Base-by-base conservation (phyloP, 2,888 invertebrate genomes). In the Hyposoter didymator region DNA sequence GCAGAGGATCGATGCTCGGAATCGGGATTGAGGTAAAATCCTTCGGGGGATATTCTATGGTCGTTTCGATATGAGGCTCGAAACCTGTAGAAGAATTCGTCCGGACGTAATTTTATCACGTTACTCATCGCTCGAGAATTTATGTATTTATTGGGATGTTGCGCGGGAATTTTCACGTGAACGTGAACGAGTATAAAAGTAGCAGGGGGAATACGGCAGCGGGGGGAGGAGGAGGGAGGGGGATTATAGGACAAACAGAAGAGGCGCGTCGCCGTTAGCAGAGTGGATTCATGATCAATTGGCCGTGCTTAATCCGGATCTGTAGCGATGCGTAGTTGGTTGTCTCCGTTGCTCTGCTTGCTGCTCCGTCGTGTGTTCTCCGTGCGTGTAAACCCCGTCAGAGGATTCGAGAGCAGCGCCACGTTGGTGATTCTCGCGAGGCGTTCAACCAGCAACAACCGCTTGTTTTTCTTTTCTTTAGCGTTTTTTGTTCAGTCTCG, bases 201-300 rank as follows among this genome's bases (percentile, higher is more conserved):
- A 59, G 14, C 22, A 28, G 4, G 17, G 22, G 14, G 22, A n/a
- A 52, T 17, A 22, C 12, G 12, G 55, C 22, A 55, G 22, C 8
- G 47, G 32, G 19, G 1, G 82, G 82, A 89, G 89, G 90, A 14
- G 19, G 17, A 6, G 14, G 28, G 12, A 22, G 39, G 39, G 32
- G 7, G 83, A 80, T 89, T 90, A 90, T 90, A 88, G 90, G 90
- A 89, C 90, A 91, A 92, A 91, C 91, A 93, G 87, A 89, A 91
- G 91, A 93, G 93, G 93, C 93, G 91, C 80, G 78, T 81, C 55
- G 88, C 87, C 74, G 87, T 73, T 73, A 88, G 89, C 89, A 86
- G 88, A 88, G 87, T 89, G 90, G 91, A 93, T 93, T 92, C 92
- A 91, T 91, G 93, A 92, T 93, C 93, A 94, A 94, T 94, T 94